Evolutionary conservation across 2,113 vertebrate genomes (phyloP), one percentile per base, ranked within the genome.

Genomic region (Charina bottae): DNA sequence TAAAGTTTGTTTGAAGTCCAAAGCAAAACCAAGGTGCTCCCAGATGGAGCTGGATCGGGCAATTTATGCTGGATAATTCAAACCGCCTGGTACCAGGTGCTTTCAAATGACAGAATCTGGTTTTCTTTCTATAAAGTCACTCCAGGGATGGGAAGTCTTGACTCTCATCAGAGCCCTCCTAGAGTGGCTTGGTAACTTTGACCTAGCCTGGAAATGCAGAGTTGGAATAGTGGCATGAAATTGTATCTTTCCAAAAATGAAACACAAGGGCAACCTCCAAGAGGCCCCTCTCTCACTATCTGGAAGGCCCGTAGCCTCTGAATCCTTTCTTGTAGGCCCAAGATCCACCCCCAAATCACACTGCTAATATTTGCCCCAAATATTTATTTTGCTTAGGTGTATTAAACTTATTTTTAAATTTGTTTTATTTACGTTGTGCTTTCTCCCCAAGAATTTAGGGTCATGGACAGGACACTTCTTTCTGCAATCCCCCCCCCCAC

Each of bases 31-130:
- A 8, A 85, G 46, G 89, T 92, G 62, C 15, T 8, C 92, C 95
- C 93, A 49, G 60, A 90, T 90, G 88, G 56, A 88, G 88, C 53
- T 37, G 64, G 13, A 33, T 54, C 95, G 90, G 88, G 11, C 88
- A 90, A 0, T 88, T 94, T 95, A 60, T 89, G 46, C 17, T 92
- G 91, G 72, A 26, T 89, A 94, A 92, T 92, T 88, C 89, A 95
- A 93, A 91, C 7, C 85, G 33, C 59, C 83, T 84, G 89, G 19
- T 49, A 84, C 28, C 42, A 60, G 33, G n/a, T 0, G 33, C 56
- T 88, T 88, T 89, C n/a, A 9, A n/a, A 84, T 17, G 0, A 93
- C 94, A 0, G 1, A 53, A 87, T 90, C 88, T 94, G 12, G 88
- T 94, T 91, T 84, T n/a, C 33, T 94, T 87, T 91, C 88, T 58